Conservation (phyloP, 2,888 invertebrate species). For the Ormyrus pomaceus region DNA sequence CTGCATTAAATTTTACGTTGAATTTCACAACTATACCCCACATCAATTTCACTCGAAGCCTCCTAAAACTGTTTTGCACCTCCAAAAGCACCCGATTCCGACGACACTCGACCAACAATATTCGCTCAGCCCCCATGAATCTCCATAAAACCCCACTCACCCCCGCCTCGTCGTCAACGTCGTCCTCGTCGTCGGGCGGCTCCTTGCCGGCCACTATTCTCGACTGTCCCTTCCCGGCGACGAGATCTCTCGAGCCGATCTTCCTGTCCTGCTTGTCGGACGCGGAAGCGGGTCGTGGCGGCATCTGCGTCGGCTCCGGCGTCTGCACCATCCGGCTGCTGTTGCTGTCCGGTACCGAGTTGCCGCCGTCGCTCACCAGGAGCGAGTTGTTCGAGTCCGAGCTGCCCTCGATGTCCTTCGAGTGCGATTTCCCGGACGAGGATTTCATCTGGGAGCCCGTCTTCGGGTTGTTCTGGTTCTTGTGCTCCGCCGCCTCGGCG, state of each 20-base stretch:
- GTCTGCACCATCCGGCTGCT: constrained; percentile 55
- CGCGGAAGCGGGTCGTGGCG: constrained; percentile 6
- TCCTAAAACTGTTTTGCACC: no score
- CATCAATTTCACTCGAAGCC: no score
- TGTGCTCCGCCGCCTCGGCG: constrained; percentile 91
- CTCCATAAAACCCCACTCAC: background rate
- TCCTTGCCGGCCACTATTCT: constrained; percentile 53
- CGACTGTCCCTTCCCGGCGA: constrained; percentile 61
- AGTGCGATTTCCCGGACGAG: background rate
- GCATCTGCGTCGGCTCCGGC: constrained; percentile 46
- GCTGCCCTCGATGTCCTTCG: constrained; percentile 60
- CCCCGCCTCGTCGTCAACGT: constrained; percentile 27
- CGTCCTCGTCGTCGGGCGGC: constrained; percentile 35
- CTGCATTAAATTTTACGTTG: no score
- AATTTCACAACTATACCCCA: no score
- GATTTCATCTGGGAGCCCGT: constrained; percentile 28
- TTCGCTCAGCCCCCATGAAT: no score
- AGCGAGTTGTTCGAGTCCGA: constrained; percentile 66
- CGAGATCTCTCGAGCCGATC: constrained; percentile 61
- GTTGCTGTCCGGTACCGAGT: constrained; percentile 63
- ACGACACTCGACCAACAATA: no score
- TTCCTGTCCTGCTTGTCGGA: constrained; percentile 55
- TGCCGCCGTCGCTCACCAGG: constrained; percentile 60
- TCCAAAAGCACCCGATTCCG: no score
- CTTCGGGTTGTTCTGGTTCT: constrained; percentile 75